phyloP scores from a whole-genome alignment of 2,113 vertebrate species.

The Semnornis frantzii region DNA sequence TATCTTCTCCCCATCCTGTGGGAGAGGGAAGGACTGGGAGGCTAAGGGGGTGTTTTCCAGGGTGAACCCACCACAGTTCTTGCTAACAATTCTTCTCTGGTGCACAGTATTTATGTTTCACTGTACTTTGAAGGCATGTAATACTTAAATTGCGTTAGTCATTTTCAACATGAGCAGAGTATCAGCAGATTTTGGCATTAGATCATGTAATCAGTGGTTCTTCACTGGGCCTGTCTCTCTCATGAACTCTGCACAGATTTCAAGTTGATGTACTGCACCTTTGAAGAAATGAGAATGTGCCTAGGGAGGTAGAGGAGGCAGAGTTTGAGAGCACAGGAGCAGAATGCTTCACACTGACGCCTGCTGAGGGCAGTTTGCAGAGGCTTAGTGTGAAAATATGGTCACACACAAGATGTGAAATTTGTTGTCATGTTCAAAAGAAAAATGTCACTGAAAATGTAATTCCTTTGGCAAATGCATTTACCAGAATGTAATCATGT shows the following conservation, averaged over 20 bases:
- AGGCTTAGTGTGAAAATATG: background rate
- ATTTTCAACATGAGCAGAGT: background rate
- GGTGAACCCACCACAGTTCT: background rate
- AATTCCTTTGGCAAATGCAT: background rate
- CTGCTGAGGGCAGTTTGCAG: background rate
- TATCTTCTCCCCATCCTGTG: background rate
- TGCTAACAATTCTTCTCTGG: background rate
- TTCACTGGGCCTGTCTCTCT: background rate
- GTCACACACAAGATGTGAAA: slow-evolving; percentile 6
- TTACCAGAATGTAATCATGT: background rate
- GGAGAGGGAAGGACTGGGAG: background rate
- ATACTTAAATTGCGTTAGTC: background rate
- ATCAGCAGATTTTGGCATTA: background rate
- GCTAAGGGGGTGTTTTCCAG: background rate
- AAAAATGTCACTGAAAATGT: background rate
- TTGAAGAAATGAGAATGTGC: background rate
- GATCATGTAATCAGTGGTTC: background rate
- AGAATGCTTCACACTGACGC: background rate
- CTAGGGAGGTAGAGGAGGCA: background rate
- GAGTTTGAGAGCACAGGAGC: background rate
- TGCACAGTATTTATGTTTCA: background rate
- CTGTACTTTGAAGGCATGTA: background rate
- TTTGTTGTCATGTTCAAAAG: background rate
- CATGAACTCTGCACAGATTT: background rate
- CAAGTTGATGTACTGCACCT: background rate